A percentile compares a stretch with the other conserved stretches of the same genome.
These are phyloP conservation scores for Ailuropoda melanoleuca DNA, from an alignment of 2,113 vertebrate species.

Conservation along the genomic window DNA sequence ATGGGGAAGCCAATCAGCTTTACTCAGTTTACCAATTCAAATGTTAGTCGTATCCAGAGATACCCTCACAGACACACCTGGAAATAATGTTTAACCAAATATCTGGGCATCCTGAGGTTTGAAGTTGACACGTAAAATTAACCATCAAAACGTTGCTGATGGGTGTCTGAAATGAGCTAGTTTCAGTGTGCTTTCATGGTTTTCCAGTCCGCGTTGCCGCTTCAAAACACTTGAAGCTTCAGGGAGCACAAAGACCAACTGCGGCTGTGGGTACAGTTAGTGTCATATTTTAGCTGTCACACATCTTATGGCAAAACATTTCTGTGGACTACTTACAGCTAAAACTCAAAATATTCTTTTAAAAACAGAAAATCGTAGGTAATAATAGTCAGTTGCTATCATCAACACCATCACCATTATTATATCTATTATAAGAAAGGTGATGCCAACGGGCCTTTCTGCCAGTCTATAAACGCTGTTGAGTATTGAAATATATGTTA, in stretches of 20 bases:
- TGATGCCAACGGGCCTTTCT: background rate
- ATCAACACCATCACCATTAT: background rate
- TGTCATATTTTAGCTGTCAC: constrained; percentile 3
- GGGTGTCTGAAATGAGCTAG: constrained; percentile 21
- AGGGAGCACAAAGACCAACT: constrained; percentile 12
- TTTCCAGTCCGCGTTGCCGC: background rate
- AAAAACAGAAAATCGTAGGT: background rate
- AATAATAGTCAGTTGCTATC: background rate
- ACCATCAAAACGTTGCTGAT: background rate
- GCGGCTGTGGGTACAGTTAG: background rate
- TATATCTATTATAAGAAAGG: background rate
- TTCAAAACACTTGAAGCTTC: constrained; percentile 6
- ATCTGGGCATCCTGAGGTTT: background rate
- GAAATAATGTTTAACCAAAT: background rate
- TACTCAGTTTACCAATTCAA: background rate
- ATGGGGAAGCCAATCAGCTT: background rate
- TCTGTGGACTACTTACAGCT: background rate
- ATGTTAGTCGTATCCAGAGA: background rate
- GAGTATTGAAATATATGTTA: background rate
- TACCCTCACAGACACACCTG: background rate
- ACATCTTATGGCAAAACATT: background rate
- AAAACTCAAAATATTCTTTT: constrained; percentile 1
- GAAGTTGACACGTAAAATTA: background rate
- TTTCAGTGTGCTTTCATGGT: constrained; percentile 33
- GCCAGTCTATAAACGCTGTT: background rate